Percentiles rank a stretch among this genome's conserved stretches.
phyloP scores from a whole-genome alignment of 2,888 invertebrate genomes.

The Sthenelais limicola region DNA sequence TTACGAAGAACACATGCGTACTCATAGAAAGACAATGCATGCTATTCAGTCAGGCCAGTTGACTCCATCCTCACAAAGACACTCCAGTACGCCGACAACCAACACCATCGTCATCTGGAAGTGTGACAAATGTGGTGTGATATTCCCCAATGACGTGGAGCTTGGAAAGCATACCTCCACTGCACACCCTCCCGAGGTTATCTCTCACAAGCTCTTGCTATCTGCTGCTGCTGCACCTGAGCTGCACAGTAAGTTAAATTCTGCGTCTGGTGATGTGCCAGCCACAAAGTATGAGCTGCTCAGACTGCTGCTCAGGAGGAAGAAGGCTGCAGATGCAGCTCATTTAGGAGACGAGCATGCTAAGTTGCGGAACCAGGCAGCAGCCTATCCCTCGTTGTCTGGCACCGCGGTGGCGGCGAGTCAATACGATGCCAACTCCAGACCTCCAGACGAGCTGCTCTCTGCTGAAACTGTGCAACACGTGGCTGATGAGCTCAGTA shows the following conservation, averaged over 20 bases:
- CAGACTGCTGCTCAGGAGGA: background rate
- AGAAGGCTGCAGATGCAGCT: slow-evolving; percentile 14
- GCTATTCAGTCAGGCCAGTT: too few relatives aligned
- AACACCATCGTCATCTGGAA: slow-evolving; percentile 11
- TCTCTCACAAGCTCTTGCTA: background rate
- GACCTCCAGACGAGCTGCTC: too few relatives aligned
- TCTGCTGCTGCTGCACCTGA: background rate
- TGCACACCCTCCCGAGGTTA: background rate
- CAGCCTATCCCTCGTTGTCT: too few relatives aligned
- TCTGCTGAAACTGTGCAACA: slow-evolving; percentile 26
- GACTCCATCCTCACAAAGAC: too few relatives aligned
- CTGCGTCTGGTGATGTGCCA: background rate
- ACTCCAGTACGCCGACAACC: background rate
- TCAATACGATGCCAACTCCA: background rate
- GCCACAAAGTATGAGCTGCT: slow-evolving; percentile 14
- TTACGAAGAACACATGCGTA: slow-evolving; percentile 6
- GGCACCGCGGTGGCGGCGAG: too few relatives aligned
- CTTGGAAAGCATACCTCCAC: background rate
- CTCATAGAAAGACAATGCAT: too few relatives aligned
- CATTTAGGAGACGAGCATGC: background rate
- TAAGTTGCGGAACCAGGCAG: too few relatives aligned
- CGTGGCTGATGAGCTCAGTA: slow-evolving; percentile 28
- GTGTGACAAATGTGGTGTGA: slow-evolving; percentile 22
- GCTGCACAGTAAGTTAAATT: too few relatives aligned
- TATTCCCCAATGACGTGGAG: slow-evolving; percentile 11